Conservation (phyloP, 2,888 invertebrate species). For the Tetheella fluctuosa region DNA sequence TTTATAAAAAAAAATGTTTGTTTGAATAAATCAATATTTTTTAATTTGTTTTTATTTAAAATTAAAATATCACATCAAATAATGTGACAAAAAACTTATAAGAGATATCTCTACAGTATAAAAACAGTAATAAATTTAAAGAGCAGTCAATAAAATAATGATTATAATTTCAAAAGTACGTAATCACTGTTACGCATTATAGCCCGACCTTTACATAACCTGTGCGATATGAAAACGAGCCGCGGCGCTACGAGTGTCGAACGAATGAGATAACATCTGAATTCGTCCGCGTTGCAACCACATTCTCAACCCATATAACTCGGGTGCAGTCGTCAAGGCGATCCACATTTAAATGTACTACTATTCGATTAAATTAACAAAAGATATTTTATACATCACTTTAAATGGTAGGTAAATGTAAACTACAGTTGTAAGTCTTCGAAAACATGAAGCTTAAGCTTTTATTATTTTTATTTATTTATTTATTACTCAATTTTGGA, state of each 20-base stretch:
- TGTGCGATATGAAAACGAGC: not conserved
- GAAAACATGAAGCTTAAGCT: not conserved
- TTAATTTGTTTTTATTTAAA: too few relatives aligned
- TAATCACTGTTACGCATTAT: not conserved
- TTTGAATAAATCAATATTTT: too few relatives aligned
- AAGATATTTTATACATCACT: constrained; percentile 23
- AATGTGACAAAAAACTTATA: too few relatives aligned
- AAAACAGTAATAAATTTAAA: constrained; percentile 1
- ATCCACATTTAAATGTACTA: constrained; percentile 35
- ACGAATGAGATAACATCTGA: constrained; percentile 7
- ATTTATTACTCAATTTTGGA: too few relatives aligned
- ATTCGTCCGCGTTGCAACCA: constrained; percentile 21
- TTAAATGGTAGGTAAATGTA: not conserved
- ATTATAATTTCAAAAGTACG: constrained; percentile 1
- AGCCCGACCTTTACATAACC: constrained; percentile 6
- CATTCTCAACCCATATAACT: constrained; percentile 33
- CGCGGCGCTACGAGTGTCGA: not conserved
- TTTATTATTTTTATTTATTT: too few relatives aligned
- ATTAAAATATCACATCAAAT: too few relatives aligned
- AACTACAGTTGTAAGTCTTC: not conserved
- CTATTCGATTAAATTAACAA: constrained; percentile 24
- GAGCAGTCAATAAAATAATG: not conserved
- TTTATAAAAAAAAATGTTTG: too few relatives aligned
- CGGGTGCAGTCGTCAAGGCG: constrained; percentile 39
- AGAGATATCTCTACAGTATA: not conserved